These are phyloP conservation scores for Sinocyclocheilus anshuiensis DNA, from an alignment of 2,113 vertebrate species.

Conservation along the genomic window DNA sequence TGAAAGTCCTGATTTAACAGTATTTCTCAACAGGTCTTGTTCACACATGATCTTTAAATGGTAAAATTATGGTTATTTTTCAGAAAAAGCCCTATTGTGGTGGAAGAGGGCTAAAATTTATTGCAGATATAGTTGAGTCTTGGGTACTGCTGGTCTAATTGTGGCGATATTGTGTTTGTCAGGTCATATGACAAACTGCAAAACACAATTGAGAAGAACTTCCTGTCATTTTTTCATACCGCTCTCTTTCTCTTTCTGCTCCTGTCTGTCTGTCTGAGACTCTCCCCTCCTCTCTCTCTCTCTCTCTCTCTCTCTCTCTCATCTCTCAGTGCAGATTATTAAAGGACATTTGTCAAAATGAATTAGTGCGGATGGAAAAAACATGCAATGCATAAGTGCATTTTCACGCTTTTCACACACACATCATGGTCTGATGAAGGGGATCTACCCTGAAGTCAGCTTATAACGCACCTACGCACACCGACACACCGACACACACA, in stretches of 20 bases:
- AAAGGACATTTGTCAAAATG: slow-evolving; percentile 79
- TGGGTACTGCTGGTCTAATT: not conserved
- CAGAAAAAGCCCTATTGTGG: too few relatives aligned
- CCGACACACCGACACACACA: not conserved
- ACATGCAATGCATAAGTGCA: slow-evolving; percentile 72
- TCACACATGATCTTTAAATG: not conserved
- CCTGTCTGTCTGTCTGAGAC: not conserved
- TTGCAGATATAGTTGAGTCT: too few relatives aligned
- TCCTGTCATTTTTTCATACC: not conserved
- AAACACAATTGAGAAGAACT: not conserved
- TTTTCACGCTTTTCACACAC: slow-evolving; percentile 77
- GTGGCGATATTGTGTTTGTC: not conserved
- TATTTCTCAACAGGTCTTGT: too few relatives aligned
- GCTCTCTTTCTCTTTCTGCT: not conserved
- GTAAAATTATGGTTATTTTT: not conserved
- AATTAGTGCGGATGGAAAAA: slow-evolving; percentile 75
- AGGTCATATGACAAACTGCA: not conserved
- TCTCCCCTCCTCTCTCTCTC: slow-evolving; percentile 22
- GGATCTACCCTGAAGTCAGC: slow-evolving; percentile 64
- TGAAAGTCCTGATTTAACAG: too few relatives aligned
- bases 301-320: slow-evolving; percentile 55
- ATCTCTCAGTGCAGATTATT: slow-evolving; percentile 73
- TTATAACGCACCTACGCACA: slow-evolving; percentile 69
- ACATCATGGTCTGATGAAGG: slow-evolving; percentile 71
- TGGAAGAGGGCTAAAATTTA: too few relatives aligned